These are phyloP conservation scores for Pagrus major DNA, from an alignment of 2,113 vertebrate genomes.

Conservation along the genomic window DNA sequence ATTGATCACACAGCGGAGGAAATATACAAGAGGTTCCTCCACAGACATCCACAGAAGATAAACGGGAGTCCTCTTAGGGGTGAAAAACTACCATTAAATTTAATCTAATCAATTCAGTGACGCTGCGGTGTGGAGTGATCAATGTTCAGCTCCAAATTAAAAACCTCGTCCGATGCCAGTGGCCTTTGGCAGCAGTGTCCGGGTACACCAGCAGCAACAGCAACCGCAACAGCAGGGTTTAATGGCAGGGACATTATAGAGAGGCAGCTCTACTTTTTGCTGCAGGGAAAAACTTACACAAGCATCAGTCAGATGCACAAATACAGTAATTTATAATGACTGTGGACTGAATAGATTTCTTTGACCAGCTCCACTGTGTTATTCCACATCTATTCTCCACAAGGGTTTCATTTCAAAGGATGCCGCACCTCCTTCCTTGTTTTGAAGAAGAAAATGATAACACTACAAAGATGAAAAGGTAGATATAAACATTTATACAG, in stretches of 20 bases:
- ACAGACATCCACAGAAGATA: slow-evolving; percentile 7
- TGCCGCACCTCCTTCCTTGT: background rate
- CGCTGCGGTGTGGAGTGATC: slow-evolving; percentile 42
- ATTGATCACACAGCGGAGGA: background rate
- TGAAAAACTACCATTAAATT: slow-evolving; percentile 19
- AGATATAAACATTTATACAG: slow-evolving; percentile 18
- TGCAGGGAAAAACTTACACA: slow-evolving; percentile 33
- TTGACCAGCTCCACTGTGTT: slow-evolving; percentile 33
- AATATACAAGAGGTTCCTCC: background rate
- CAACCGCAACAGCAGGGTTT: slow-evolving; percentile 54
- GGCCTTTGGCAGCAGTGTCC: slow-evolving; percentile 33
- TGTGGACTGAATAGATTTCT: slow-evolving; percentile 37
- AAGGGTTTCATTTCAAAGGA: slow-evolving; percentile 14
- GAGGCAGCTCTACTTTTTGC: slow-evolving; percentile 23
- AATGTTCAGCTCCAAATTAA: slow-evolving; percentile 56
- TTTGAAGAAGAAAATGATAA: slow-evolving; percentile 13
- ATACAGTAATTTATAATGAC: slow-evolving; percentile 39
- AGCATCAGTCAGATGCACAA: slow-evolving; percentile 34
- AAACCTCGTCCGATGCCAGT: slow-evolving; percentile 38
- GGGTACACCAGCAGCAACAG: slow-evolving; percentile 31
- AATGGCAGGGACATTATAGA: slow-evolving; percentile 36
- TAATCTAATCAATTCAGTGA: slow-evolving; percentile 43
- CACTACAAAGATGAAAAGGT: slow-evolving; percentile 36
- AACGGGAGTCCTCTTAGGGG: background rate
- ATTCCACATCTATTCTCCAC: slow-evolving; percentile 22